Percentiles rank a stretch among this genome's conserved stretches.
Conservation (phyloP, 2,888 invertebrate genomes). For the Blastobasis adustella region DNA sequence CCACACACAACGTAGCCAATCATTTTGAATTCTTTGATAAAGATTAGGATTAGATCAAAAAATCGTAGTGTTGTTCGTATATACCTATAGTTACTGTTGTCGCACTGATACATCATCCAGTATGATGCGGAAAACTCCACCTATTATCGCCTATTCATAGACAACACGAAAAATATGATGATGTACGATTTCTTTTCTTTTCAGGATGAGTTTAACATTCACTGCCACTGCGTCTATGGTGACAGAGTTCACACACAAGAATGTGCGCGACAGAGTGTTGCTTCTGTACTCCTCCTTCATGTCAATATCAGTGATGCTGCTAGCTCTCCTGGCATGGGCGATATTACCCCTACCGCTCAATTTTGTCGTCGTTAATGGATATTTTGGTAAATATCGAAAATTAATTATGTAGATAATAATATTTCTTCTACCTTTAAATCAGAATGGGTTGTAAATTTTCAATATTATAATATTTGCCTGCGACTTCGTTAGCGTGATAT, state of each 20-base stretch:
- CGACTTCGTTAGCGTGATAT: too few relatives aligned
- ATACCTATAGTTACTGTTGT: too few relatives aligned
- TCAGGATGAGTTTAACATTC: constrained; percentile 35
- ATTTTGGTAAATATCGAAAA: constrained; percentile 35
- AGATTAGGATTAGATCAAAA: too few relatives aligned
- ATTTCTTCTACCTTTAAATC: background rate
- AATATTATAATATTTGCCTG: too few relatives aligned
- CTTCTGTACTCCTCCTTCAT: constrained; percentile 29
- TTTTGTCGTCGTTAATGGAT: constrained; percentile 25
- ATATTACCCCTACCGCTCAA: constrained; percentile 26
- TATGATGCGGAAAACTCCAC: too few relatives aligned
- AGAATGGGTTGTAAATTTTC: too few relatives aligned
- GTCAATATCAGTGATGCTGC: constrained; percentile 26
- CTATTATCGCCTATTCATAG: too few relatives aligned
- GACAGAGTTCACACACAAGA: constrained; percentile 33
- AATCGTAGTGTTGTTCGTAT: too few relatives aligned
- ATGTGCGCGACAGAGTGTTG: constrained; percentile 31
- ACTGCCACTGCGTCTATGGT: constrained; percentile 33
- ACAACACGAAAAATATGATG: too few relatives aligned
- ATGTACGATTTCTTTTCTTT: constrained; percentile 11
- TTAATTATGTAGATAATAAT: background rate
- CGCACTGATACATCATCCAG: too few relatives aligned
- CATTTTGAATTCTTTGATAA: too few relatives aligned
- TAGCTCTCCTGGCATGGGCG: constrained; percentile 35
- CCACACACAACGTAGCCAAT: too few relatives aligned